phyloP scores from a whole-genome alignment of 2,797 vertebrate genomes.

The Chiroxiphia lanceolata region DNA sequence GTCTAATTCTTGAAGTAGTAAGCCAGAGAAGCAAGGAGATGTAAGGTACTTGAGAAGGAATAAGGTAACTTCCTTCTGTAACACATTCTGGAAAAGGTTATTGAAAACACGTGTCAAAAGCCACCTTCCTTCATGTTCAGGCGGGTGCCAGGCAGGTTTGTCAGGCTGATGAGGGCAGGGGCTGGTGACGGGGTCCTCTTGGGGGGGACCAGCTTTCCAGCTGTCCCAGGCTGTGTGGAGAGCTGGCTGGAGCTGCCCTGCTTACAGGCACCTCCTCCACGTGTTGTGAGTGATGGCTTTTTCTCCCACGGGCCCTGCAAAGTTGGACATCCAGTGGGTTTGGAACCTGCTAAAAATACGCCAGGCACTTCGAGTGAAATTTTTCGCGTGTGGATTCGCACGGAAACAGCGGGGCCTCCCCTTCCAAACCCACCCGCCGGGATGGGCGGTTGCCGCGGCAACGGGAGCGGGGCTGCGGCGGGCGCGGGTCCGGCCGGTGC shows the following conservation, averaged over 20 bases:
- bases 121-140: fast-evolving
- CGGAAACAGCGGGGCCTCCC: background rate
- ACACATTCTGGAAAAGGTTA: background rate
- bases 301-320: fast-evolving
- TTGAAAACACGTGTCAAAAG: background rate
- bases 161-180: background rate
- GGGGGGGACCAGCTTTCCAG: fast-evolving
- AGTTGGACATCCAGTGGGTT: fast-evolving
- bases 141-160: background rate
- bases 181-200: background rate
- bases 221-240: fast-evolving
- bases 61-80: background rate
- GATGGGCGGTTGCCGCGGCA: conserved; percentile 17
- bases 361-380: fast-evolving
- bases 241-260: fast-evolving
- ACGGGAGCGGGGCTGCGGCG: background rate
- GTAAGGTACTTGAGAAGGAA: background rate
- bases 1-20: background rate
- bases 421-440: background rate
- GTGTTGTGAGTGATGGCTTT: fast-evolving
- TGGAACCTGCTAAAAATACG: background rate
- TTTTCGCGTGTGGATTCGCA: background rate
- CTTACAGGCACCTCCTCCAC: fast-evolving
- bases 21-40: background rate
- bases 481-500: background rate